Evolutionary conservation across 2,797 vertebrate species (phyloP), one percentile per base, ranked within the genome.

Genomic region (Scomberomorus guttatus): DNA sequence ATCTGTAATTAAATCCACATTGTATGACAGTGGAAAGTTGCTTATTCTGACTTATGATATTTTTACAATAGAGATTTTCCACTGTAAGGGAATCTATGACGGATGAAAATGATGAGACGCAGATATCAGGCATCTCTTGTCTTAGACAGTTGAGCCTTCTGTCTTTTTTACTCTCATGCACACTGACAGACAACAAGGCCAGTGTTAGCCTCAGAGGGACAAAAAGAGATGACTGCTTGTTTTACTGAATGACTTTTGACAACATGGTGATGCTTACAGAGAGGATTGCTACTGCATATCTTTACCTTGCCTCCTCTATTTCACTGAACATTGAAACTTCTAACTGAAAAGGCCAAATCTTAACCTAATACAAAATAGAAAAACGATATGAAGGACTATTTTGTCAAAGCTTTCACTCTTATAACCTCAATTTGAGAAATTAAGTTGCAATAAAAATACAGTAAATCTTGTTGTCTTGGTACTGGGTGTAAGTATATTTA

Each of bases 221-320:
- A 61, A n/a, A 67, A 56, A 4, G 72, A 37, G 27, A 72, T 20
- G 57, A 73, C 50, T 42, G 58, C 37, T 22, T 34, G 55, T 68
- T 68, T 64, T 13, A 56, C 51, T 44, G 44, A 62, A 75, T 78
- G 55, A 48, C 55, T 80, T 79, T 39, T 86, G 83, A 80, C 60
- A 75, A 61, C 22, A 13, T 11, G 24, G 42, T 64, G 52, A 76
- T 51, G 55, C 64, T 39, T 27, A 13, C 39, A 39, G 46, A 24
- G 46, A 42, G 25, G 24, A 48, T n/a, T 54, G 48, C 25, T 46
- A 13, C 75, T 11, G 24, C 52, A 57, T 61, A 57, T 68, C 66
- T 51, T 75, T 6, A 48, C 24, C 37, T 34, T 60, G 57, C 72
- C 39, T 72, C 62, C 14, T 61, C 42, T 37, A 3, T 12, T 34